Evolutionary conservation across 2,797 vertebrate species (phyloP).

Genomic region (Phalloptychus januarius): DNA sequence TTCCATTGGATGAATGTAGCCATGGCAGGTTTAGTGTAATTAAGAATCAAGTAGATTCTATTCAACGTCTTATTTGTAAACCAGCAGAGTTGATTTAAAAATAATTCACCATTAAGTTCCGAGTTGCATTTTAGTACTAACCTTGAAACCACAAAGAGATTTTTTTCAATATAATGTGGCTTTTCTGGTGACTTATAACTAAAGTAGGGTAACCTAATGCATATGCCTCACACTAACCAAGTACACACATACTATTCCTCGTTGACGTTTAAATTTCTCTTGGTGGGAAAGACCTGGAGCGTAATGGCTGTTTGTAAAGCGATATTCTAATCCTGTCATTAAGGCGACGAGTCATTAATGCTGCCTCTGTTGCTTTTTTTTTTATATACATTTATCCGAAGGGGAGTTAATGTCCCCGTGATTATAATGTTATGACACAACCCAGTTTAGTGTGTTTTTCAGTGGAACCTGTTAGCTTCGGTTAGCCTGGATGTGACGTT

Average conservation of each 20-base stretch:
- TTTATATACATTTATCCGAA: too few species aligned
- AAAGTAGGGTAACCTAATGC: not conserved
- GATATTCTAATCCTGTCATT: constrained; percentile 54
- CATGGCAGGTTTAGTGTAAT: not conserved
- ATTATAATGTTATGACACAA: not conserved
- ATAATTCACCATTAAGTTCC: not conserved
- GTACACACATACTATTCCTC: not conserved
- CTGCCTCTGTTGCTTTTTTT: not conserved
- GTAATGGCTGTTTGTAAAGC: constrained; percentile 39
- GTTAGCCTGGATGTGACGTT: constrained; percentile 24
- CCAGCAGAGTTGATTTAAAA: not conserved
- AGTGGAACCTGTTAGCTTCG: fast-evolving
- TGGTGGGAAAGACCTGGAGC: constrained; percentile 3
- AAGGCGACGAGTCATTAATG: constrained; percentile 1
- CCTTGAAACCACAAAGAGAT: not conserved
- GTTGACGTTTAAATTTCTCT: not conserved
- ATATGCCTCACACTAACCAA: not conserved
- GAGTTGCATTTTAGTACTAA: not conserved
- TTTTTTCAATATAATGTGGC: not conserved
- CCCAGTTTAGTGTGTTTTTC: not conserved
- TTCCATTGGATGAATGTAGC: not conserved
- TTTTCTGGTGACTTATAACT: not conserved
- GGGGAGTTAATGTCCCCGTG: not conserved
- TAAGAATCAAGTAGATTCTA: not conserved
- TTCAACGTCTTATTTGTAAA: not conserved